Evolutionary conservation across 2,113 vertebrate species (phyloP).

Genomic region (Myanophis thanlyinensis): DNA sequence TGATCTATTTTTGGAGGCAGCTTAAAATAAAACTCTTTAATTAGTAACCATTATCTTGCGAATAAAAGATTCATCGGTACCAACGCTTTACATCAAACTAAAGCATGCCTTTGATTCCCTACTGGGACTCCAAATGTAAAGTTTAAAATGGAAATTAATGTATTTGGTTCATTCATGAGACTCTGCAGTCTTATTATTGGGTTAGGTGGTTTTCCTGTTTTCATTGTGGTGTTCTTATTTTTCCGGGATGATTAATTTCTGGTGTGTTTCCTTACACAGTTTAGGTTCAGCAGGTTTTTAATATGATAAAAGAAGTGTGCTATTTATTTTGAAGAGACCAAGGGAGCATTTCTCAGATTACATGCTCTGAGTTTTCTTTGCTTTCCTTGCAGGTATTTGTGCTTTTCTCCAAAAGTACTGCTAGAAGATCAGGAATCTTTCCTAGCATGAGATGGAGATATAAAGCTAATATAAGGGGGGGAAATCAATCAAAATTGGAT

Average conservation of each 20-base stretch:
- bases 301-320: neutral
- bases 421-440: neutral
- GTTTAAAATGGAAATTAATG: slow-evolving; percentile 26
- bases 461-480: neutral
- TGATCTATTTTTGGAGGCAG: slow-evolving; percentile 43
- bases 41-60: slow-evolving; percentile 36
- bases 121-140: slow-evolving; percentile 11
- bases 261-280: neutral
- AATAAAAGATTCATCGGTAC: slow-evolving; percentile 47
- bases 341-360: neutral
- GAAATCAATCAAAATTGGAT: neutral
- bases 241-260: neutral
- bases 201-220: neutral
- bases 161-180: neutral
- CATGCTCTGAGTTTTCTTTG: neutral
- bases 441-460: neutral
- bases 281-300: neutral
- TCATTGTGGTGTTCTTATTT: neutral
- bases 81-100: slow-evolving; percentile 36
- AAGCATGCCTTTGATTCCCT: slow-evolving; percentile 9
- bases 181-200: neutral
- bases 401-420: neutral
- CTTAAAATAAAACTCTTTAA: slow-evolving; percentile 47
- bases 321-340: neutral
- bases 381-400: neutral